Evolutionary conservation across 2,113 vertebrate species (phyloP), one percentile per base, ranked within the genome.

Genomic region (Craseonycteris thonglongyai): DNA sequence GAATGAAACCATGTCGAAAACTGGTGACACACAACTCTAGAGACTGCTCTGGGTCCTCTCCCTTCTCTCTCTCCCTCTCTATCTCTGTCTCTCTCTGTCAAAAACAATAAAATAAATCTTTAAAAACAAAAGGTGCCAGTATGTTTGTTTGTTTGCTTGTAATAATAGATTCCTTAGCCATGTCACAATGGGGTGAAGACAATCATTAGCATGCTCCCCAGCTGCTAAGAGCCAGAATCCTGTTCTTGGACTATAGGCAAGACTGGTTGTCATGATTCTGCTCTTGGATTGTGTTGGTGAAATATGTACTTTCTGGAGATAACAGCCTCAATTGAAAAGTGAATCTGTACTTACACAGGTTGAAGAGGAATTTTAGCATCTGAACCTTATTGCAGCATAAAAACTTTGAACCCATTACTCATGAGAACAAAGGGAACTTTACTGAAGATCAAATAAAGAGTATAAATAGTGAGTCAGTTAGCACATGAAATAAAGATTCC

Each of bases 361-460:
- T 93, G 63, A 85, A 88, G 85, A 96, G 76, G 68, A 90, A 78
- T 91, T 83, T 95, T 30, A 94, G 63, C 74, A 54, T 76, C 90
- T 80, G 51, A 35, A 75, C 35, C 79, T 45, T 85, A 75, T 45
- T 45, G 47, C 56, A 88, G 66, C 40, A 90, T 88, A 90, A 92
- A 95, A 90, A 65, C 84, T 75, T 66, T 78, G 75, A 79, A 54
- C 88, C 78, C 26, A 63, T 93, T 82, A 89, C 69, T 85, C 79
- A 79, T 19, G n/a, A 93, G 83, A 91, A 92, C 88, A 97, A 95
- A 88, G 54, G 71, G 45, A 74, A 45, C 49, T 68, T 87, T 95
- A 75, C 38, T 66, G 74, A 94, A 88, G 54, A 84, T 80, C 94
- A 94, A 83, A 95, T 92, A 69, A 71, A 96, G 92, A 90, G 21